Conservation (phyloP, 2,113 vertebrate species). For the Pitta sordida region DNA sequence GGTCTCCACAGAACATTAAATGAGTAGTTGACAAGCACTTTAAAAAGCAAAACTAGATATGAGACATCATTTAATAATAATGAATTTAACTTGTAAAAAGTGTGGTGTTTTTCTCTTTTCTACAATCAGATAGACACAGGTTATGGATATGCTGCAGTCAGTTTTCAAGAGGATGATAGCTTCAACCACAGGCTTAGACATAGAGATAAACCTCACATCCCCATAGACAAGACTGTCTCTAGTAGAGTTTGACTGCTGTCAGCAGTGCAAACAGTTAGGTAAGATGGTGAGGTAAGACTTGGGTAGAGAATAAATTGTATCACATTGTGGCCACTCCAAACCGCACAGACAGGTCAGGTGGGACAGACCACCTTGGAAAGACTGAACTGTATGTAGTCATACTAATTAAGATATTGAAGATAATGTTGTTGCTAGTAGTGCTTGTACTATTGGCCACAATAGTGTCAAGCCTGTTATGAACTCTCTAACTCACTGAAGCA, state of each 20-base stretch:
- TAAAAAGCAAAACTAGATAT: conserved; percentile 6
- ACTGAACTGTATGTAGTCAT: background rate
- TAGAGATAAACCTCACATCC: background rate
- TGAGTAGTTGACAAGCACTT: conserved; percentile 8
- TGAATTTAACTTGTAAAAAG: background rate
- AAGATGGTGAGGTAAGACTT: background rate
- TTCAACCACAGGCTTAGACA: background rate
- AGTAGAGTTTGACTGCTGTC: background rate
- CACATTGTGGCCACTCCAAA: background rate
- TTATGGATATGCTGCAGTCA: background rate
- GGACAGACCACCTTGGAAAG: background rate
- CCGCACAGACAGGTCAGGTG: background rate
- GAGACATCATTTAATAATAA: conserved; percentile 39
- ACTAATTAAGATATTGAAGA: background rate
- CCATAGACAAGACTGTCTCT: background rate
- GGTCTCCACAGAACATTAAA: background rate
- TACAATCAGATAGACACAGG: background rate
- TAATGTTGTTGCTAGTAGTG: background rate
- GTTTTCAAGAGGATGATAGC: background rate
- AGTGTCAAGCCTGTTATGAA: background rate
- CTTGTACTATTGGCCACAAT: background rate
- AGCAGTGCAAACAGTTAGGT: background rate
- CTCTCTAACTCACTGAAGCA: background rate
- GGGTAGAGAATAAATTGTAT: background rate
- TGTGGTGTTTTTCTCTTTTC: background rate